A percentile compares a stretch with the other conserved stretches of the same genome.
These are phyloP conservation scores for Liodrosophila aerea DNA, from an alignment of 2,888 invertebrate species.

Conservation along the genomic window DNA sequence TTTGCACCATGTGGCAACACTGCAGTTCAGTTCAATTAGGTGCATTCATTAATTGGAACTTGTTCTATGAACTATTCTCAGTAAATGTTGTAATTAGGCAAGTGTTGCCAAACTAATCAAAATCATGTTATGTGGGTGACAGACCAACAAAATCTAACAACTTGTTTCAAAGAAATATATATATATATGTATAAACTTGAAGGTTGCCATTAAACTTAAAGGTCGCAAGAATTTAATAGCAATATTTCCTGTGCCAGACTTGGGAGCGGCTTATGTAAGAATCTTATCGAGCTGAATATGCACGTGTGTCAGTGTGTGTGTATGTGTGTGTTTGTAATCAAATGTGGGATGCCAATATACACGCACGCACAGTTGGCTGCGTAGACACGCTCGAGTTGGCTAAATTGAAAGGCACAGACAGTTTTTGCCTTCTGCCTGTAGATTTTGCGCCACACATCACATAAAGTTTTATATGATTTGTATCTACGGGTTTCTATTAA, in stretches of 20 bases:
- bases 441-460: slow-evolving; percentile 48
- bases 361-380: slow-evolving; percentile 39
- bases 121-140: slow-evolving; percentile 35
- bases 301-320: no score
- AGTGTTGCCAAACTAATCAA: slow-evolving; percentile 41
- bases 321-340: slow-evolving; percentile 40
- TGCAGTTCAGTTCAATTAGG: no score
- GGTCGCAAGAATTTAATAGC: slow-evolving; percentile 67
- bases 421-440: slow-evolving; percentile 42
- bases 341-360: slow-evolving; percentile 44
- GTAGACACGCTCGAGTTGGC: slow-evolving; percentile 53
- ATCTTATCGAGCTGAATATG: slow-evolving; percentile 12
- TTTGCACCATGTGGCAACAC: no score
- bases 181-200: slow-evolving; percentile 19
- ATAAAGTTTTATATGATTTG: slow-evolving; percentile 68
- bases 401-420: slow-evolving; percentile 58
- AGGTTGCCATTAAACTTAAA: slow-evolving; percentile 50
- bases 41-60: not conserved
- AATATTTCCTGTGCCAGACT: slow-evolving; percentile 50
- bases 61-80: not conserved
- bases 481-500: slow-evolving; percentile 49
- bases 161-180: not conserved
- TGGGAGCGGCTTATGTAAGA: slow-evolving; percentile 45
- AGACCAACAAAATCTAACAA: slow-evolving; percentile 2
- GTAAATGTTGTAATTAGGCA: slow-evolving; percentile 35